These are phyloP conservation scores for Coleophora deauratella DNA, from an alignment of 2,888 invertebrate genomes.

Conservation along the genomic window DNA sequence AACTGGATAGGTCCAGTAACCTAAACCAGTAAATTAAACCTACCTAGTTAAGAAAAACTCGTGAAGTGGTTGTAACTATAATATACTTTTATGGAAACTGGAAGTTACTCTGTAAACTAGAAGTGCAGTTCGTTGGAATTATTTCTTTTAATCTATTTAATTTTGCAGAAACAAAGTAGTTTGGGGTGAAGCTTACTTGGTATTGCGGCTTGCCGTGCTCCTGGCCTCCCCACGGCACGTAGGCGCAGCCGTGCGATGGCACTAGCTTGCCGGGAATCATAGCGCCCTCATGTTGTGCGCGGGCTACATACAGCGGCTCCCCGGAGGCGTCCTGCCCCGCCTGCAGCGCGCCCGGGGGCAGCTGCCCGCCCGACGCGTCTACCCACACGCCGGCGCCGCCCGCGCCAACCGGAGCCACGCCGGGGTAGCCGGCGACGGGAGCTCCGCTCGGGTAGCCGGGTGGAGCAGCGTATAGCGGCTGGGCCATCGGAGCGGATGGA, in stretches of 20 bases:
- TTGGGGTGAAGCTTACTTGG: too few species aligned
- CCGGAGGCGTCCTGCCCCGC: conserved; percentile 76
- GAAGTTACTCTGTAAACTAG: too few species aligned
- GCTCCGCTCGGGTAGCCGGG: conserved; percentile 50
- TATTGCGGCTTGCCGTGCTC: conserved; percentile 85
- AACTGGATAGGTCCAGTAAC: too few species aligned
- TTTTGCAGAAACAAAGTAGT: too few species aligned
- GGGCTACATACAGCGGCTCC: conserved; percentile 78
- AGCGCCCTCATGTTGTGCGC: conserved; percentile 85
- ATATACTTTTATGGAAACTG: too few species aligned
- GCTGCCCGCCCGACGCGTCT: conserved; percentile 72
- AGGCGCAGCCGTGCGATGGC: conserved; percentile 84
- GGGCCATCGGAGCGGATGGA: conserved; percentile 49
- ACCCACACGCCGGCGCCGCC: conserved; percentile 72
- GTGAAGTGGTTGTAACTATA: too few species aligned
- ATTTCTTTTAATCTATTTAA: too few species aligned
- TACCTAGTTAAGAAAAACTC: too few species aligned
- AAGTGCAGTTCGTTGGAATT: too few species aligned
- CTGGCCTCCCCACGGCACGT: conserved; percentile 86
- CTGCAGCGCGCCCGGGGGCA: conserved; percentile 81
- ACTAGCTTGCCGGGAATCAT: conserved; percentile 87
- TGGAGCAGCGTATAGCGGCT: conserved; percentile 45
- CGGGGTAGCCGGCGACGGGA: conserved; percentile 36
- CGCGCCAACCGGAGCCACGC: conserved; percentile 19
- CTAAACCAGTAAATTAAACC: too few species aligned